Evolutionary conservation across 2,113 vertebrate genomes (phyloP).

Genomic region (Sardina pilchardus): DNA sequence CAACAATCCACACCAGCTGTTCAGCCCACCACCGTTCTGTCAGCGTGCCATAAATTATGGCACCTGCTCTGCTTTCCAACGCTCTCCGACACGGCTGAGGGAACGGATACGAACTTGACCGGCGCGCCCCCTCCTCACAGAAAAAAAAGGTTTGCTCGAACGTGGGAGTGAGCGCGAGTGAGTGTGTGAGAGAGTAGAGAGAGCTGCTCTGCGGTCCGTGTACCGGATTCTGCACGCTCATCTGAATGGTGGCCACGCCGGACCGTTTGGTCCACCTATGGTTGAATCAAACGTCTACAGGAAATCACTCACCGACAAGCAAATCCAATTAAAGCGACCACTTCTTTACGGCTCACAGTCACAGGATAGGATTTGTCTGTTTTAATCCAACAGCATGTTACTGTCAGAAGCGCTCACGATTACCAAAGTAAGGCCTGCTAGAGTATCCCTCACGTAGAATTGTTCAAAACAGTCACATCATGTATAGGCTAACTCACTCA

Average conservation of each 20-base stretch:
- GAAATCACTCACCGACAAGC: not conserved
- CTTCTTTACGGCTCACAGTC: not conserved
- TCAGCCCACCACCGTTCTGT: not conserved
- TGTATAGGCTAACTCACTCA: not conserved
- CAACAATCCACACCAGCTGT: constrained; percentile 13
- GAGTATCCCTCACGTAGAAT: not conserved
- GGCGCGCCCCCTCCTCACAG: not conserved
- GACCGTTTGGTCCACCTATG: not conserved
- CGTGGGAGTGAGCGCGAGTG: not conserved
- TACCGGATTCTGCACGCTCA: not conserved
- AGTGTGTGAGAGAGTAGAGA: no score
- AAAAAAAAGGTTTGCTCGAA: not conserved
- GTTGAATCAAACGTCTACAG: not conserved
- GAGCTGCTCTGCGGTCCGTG: not conserved
- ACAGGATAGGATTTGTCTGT: not conserved
- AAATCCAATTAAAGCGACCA: not conserved
- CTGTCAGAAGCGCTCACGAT: not conserved
- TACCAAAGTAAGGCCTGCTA: not conserved
- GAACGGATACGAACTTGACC: not conserved
- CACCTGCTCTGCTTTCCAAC: not conserved
- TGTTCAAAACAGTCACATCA: not conserved
- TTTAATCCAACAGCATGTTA: not conserved
- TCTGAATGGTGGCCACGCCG: not conserved
- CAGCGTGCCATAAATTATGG: constrained; percentile 15
- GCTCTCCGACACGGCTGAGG: not conserved